Evolutionary conservation across 37 sponge, comb jelly and placozoan species (phyloP).

Genomic region (Crambe crambe): DNA sequence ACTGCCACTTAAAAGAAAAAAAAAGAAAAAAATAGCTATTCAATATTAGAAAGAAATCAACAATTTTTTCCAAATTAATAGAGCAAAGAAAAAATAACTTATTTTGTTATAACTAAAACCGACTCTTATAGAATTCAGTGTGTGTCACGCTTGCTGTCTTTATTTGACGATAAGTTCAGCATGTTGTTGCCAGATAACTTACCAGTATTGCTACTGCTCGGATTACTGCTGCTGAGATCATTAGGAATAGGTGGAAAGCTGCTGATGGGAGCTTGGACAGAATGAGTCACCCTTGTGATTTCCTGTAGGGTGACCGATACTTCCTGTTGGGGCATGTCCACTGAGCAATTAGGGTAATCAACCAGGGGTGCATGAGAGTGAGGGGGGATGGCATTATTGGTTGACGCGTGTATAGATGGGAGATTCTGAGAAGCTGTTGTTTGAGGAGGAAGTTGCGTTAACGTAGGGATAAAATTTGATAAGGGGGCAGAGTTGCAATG

Average conservation of each 20-base stretch:
- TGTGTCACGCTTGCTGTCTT: no score
- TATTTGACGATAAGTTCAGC: no score
- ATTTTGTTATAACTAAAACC: not conserved
- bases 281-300: conserved; percentile 46
- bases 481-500: not conserved
- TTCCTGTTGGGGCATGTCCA: not conserved
- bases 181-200: no score
- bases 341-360: not conserved
- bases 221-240: not conserved
- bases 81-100: not conserved
- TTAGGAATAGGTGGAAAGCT: conserved; percentile 26
- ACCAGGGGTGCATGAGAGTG: conserved; percentile 1
- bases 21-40: not conserved
- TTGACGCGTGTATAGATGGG: not conserved
- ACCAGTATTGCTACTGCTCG: no score
- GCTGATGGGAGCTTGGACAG: conserved; percentile 46
- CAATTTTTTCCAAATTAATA: no score
- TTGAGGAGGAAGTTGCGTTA: conserved; percentile 9
- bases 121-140: not conserved
- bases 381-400: not conserved
- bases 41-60: not conserved
- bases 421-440: not conserved
- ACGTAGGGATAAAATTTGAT: not conserved
- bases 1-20: no score
- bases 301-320: not conserved